phyloP scores from a whole-genome alignment of 1,140 invertebrate genomes.

The Diorhabda elongata region DNA sequence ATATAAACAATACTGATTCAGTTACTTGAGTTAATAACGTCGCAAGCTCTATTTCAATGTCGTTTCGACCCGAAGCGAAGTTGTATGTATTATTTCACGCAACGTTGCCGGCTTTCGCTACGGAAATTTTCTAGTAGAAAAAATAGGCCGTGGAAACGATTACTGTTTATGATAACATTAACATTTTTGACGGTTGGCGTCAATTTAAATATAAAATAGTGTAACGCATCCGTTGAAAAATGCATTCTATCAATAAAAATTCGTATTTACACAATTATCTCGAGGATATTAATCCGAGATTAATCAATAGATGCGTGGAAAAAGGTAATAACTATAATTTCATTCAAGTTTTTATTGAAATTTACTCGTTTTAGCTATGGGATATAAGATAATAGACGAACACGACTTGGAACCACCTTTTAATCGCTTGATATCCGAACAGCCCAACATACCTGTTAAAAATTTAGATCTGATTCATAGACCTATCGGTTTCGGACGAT shows the following conservation, averaged over 20 bases:
- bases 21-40: too few species aligned
- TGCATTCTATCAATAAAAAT: slow-evolving; percentile 38
- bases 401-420: slow-evolving; percentile 35
- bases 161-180: too few species aligned
- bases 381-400: slow-evolving; percentile 28
- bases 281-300: slow-evolving; percentile 30
- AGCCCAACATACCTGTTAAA: slow-evolving; percentile 37
- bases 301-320: slow-evolving; percentile 37
- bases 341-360: background rate
- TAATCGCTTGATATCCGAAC: slow-evolving; percentile 38
- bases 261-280: slow-evolving; percentile 36
- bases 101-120: too few species aligned
- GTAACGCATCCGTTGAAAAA: background rate
- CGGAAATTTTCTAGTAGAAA: too few species aligned
- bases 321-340: slow-evolving; percentile 25
- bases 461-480: slow-evolving; percentile 38
- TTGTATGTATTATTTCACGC: too few species aligned
- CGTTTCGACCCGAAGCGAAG: too few species aligned
- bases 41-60: too few species aligned
- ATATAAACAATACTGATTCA: too few species aligned
- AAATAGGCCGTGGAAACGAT: too few species aligned
- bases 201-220: too few species aligned
- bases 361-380: slow-evolving; percentile 29
- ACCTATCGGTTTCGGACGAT: slow-evolving; percentile 36
- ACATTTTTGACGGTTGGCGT: too few species aligned